Conservation (phyloP, 2,113 vertebrate genomes). For the Rhinolophus sinicus region DNA sequence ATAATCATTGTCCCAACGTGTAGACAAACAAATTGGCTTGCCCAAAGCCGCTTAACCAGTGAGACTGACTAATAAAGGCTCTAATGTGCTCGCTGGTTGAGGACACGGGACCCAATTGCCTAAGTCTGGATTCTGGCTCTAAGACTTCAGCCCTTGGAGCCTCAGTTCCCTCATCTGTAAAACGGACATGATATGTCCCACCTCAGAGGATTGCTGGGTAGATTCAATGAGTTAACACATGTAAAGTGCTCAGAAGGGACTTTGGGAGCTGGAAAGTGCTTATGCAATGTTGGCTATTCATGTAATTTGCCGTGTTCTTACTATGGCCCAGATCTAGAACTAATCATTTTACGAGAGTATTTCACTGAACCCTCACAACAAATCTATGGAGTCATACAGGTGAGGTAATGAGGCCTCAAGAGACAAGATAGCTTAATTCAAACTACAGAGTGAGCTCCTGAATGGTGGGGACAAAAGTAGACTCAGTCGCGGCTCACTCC, state of each 20-base stretch:
- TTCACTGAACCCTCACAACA: background rate
- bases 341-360: background rate
- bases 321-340: background rate
- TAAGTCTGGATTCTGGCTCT: background rate
- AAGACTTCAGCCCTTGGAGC: background rate
- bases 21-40: background rate
- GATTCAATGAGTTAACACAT: background rate
- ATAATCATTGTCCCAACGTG: accelerated
- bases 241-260: background rate
- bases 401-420: background rate
- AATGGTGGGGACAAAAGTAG: accelerated
- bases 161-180: slow-evolving; percentile 15
- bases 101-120: background rate
- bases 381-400: background rate
- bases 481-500: background rate
- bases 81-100: background rate
- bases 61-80: background rate
- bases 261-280: background rate
- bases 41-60: background rate
- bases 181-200: background rate
- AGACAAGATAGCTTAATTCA: accelerated
- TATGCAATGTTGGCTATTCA: background rate
- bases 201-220: background rate
- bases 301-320: background rate
- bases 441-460: no score